Evolutionary conservation across 2,888 invertebrate species (phyloP).

Genomic region (Cheilosia variabilis): DNA sequence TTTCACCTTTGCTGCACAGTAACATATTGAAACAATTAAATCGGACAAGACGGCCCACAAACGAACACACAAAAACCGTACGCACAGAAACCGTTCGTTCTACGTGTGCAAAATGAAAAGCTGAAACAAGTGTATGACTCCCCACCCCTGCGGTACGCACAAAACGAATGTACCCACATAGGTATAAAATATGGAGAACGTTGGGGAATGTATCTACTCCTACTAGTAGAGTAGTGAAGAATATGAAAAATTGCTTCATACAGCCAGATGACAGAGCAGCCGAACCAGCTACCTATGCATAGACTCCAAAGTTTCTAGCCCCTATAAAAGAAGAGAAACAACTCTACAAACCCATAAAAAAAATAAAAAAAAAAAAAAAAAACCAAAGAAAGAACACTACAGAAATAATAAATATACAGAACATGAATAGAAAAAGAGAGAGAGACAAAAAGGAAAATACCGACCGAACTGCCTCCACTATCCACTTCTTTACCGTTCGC

Average conservation of each 20-base stretch:
- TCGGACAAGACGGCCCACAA: slow-evolving; percentile 69
- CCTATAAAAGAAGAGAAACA: slow-evolving; percentile 11
- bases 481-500: slow-evolving; percentile 80
- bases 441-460: slow-evolving; percentile 31
- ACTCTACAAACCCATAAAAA: slow-evolving; percentile 5
- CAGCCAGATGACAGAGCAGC: not conserved
- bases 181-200: slow-evolving; percentile 26
- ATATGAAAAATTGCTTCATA: slow-evolving; percentile 65
- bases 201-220: slow-evolving; percentile 24
- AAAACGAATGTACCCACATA: slow-evolving; percentile 7
- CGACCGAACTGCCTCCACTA: slow-evolving; percentile 77
- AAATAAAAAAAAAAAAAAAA: slow-evolving; percentile 33
- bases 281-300: no score
- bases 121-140: slow-evolving; percentile 60
- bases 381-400: slow-evolving; percentile 22
- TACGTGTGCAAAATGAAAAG: slow-evolving; percentile 44
- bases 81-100: slow-evolving; percentile 41
- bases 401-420: slow-evolving; percentile 19
- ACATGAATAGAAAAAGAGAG: slow-evolving; percentile 37
- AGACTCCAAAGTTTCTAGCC: not conserved
- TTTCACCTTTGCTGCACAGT: slow-evolving; percentile 60
- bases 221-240: slow-evolving; percentile 20
- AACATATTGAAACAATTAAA: slow-evolving; percentile 72
- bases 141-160: slow-evolving; percentile 14
- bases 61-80: slow-evolving; percentile 47